phyloP scores from a whole-genome alignment of 2,113 vertebrate species.

The Struthio camelus region DNA sequence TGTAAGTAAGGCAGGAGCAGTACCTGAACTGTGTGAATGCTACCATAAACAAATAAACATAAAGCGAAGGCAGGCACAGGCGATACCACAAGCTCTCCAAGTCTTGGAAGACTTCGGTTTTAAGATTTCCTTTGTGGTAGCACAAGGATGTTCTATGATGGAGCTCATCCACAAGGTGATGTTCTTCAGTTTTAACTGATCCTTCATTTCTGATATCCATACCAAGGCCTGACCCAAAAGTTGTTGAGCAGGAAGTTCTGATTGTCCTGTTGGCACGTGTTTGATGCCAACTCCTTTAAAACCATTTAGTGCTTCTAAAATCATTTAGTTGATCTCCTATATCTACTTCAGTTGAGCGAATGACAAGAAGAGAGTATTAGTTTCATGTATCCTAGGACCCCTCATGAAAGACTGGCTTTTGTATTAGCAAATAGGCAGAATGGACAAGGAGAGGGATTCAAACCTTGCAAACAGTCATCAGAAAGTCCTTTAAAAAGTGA shows the following conservation, averaged over 20 bases:
- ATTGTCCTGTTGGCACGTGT: background rate
- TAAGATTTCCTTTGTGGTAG: background rate
- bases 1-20: background rate
- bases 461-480: background rate
- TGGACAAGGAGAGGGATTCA: background rate
- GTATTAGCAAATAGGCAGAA: background rate
- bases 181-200: background rate
- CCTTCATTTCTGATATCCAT: background rate
- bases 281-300: background rate
- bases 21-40: fast-evolving
- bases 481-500: background rate
- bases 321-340: background rate
- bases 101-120: background rate
- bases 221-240: background rate
- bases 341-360: background rate
- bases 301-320: background rate
- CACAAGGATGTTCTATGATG: background rate
- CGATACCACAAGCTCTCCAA: background rate
- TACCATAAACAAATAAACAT: background rate
- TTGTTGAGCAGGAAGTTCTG: background rate
- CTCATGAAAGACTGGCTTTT: background rate
- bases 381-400: background rate
- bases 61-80: background rate
- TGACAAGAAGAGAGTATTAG: background rate
- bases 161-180: background rate